Percentiles rank a stretch among this genome's conserved stretches.
Conservation (phyloP, 2,888 invertebrate genomes). For the Yponomeuta malinellus region DNA sequence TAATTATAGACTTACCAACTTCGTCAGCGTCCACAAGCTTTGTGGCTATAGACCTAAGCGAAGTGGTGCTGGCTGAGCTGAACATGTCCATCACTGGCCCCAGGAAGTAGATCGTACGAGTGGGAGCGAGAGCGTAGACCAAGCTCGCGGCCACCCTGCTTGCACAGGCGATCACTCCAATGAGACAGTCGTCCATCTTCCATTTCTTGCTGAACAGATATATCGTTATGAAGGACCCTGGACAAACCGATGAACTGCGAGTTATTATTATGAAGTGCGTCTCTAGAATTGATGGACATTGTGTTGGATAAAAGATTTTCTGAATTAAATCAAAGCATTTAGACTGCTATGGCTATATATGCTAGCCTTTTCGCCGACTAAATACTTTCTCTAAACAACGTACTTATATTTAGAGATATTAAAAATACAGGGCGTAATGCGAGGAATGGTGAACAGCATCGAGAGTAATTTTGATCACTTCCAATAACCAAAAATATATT, state of each 20-base stretch:
- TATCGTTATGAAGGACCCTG: constrained; percentile 72
- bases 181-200: constrained; percentile 66
- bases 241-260: constrained; percentile 10
- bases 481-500: too few relatives aligned
- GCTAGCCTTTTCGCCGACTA: too few relatives aligned
- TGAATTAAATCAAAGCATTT: too few relatives aligned
- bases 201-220: constrained; percentile 69
- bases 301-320: neutral
- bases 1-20: constrained; percentile 55
- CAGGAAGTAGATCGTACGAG: constrained; percentile 63
- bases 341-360: too few relatives aligned
- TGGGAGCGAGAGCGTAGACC: constrained; percentile 68
- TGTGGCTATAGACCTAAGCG: constrained; percentile 73
- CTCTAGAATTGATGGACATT: neutral
- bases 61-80: constrained; percentile 74
- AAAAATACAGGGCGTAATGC: too few relatives aligned
- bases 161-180: constrained; percentile 68
- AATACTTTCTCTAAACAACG: too few relatives aligned
- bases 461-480: too few relatives aligned
- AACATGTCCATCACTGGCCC: constrained; percentile 74
- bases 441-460: too few relatives aligned
- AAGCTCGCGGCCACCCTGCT: constrained; percentile 70
- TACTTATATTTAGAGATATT: too few relatives aligned
- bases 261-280: constrained; percentile 10
- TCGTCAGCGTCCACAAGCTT: constrained; percentile 74